Evolutionary conservation across 2,797 vertebrate species (phyloP).

Genomic region (Artibeus lituratus): DNA sequence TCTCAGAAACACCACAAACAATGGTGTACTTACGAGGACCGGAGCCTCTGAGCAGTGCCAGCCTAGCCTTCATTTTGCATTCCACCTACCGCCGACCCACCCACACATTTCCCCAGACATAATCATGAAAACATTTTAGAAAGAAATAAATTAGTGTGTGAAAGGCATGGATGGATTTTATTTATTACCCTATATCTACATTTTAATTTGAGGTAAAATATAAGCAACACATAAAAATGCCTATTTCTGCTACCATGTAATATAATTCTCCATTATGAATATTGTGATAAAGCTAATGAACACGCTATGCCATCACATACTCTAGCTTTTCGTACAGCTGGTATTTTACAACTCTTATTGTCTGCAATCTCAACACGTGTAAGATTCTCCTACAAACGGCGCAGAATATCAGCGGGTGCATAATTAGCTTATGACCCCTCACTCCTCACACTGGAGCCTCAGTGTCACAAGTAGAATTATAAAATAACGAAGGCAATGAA

Average conservation of each 20-base stretch:
- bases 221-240: constrained; percentile 75
- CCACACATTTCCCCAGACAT: neutral
- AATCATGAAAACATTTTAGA: constrained; percentile 41
- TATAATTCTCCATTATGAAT: constrained; percentile 66
- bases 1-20: neutral
- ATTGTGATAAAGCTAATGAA: constrained; percentile 59
- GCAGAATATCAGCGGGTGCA: neutral
- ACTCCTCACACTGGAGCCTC: constrained; percentile 2
- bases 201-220: constrained; percentile 67
- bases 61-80: accelerated
- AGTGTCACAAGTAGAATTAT: neutral
- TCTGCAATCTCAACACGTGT: neutral
- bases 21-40: accelerated
- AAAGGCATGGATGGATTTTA: constrained; percentile 66
- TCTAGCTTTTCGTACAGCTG: constrained; percentile 57
- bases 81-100: neutral
- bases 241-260: constrained; percentile 76
- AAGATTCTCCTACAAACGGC: constrained; percentile 1
- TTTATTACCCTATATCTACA: constrained; percentile 66
- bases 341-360: constrained; percentile 4
- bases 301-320: constrained; percentile 64
- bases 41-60: accelerated
- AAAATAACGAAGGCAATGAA: neutral
- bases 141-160: constrained; percentile 51
- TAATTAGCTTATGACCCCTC: neutral